These are phyloP conservation scores for Vespertilio murinus DNA, from an alignment of 2,797 vertebrate genomes.

Conservation along the genomic window DNA sequence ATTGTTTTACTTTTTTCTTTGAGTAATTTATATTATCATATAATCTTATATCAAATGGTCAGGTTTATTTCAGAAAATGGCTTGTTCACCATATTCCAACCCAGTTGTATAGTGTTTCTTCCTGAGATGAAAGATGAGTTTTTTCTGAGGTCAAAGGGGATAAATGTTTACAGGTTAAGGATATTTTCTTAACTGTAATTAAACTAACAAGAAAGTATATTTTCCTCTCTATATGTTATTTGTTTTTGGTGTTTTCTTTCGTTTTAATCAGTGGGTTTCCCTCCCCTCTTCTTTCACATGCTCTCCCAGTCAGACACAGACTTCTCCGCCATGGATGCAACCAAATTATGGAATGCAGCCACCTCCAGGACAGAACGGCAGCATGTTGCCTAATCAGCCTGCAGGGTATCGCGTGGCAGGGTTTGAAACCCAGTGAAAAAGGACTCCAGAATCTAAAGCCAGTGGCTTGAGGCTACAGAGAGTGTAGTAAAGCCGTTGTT, in stretches of 20 bases:
- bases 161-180: slow-evolving; percentile 22
- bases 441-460: slow-evolving; percentile 79
- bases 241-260: slow-evolving; percentile 14
- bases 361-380: slow-evolving; percentile 92
- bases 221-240: background rate
- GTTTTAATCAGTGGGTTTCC: slow-evolving; percentile 62
- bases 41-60: background rate
- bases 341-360: slow-evolving; percentile 90
- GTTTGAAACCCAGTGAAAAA: slow-evolving; percentile 93
- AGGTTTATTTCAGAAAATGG: background rate
- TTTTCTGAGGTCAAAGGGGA: slow-evolving; percentile 22
- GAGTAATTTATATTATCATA: no score
- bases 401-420: slow-evolving; percentile 91
- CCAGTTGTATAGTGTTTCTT: background rate
- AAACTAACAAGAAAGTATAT: slow-evolving; percentile 29
- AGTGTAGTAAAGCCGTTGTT: slow-evolving; percentile 81
- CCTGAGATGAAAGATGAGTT: background rate
- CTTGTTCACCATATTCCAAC: background rate
- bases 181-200: slow-evolving; percentile 45
- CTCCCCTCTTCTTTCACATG: slow-evolving; percentile 54
- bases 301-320: slow-evolving; percentile 87
- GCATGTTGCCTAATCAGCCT: slow-evolving; percentile 91
- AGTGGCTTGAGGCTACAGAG: slow-evolving; percentile 79
- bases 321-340: slow-evolving; percentile 93
- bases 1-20: slow-evolving; percentile 26